Evolutionary conservation across 2,888 invertebrate genomes (phyloP).

Genomic region (Melanchra persicariae): DNA sequence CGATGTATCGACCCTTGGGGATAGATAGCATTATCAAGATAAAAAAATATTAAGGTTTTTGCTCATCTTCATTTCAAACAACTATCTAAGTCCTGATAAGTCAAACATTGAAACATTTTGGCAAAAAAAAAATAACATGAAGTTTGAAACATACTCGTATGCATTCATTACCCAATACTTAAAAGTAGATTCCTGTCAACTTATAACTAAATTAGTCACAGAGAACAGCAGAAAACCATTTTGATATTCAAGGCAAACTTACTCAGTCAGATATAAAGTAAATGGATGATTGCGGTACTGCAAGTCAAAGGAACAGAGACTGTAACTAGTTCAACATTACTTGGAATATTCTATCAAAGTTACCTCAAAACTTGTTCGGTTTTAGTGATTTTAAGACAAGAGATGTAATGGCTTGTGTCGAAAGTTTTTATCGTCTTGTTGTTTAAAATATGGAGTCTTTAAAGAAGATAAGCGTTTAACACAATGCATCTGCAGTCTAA

Average conservation of each 20-base stretch:
- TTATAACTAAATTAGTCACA: neutral
- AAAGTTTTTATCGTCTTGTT: slow-evolving; percentile 6
- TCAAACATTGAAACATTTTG: too few species aligned
- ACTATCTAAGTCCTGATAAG: too few species aligned
- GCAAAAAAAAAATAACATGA: too few species aligned
- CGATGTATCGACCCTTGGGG: too few species aligned
- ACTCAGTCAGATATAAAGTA: slow-evolving; percentile 35
- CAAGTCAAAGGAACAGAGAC: slow-evolving; percentile 36
- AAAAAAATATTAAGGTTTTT: too few species aligned
- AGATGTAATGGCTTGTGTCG: neutral
- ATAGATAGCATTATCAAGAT: too few species aligned
- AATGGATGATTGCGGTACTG: slow-evolving; percentile 34
- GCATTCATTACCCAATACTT: too few species aligned
- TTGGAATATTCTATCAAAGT: slow-evolving; percentile 45
- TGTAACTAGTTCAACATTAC: slow-evolving; percentile 10
- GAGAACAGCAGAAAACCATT: slow-evolving; percentile 1
- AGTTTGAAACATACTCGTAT: too few species aligned
- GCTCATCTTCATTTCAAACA: too few species aligned
- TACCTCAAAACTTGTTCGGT: slow-evolving; percentile 32
- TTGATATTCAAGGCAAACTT: slow-evolving; percentile 14
- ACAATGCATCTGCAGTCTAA: too few species aligned
- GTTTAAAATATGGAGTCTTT: neutral
- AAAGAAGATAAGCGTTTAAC: too few species aligned
- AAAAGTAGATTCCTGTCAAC: too few species aligned
- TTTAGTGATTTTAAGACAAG: slow-evolving; percentile 24